Evolutionary conservation across 2,888 invertebrate genomes (phyloP), one percentile per base, ranked within the genome.

Genomic region (Zygaena filipendulae): DNA sequence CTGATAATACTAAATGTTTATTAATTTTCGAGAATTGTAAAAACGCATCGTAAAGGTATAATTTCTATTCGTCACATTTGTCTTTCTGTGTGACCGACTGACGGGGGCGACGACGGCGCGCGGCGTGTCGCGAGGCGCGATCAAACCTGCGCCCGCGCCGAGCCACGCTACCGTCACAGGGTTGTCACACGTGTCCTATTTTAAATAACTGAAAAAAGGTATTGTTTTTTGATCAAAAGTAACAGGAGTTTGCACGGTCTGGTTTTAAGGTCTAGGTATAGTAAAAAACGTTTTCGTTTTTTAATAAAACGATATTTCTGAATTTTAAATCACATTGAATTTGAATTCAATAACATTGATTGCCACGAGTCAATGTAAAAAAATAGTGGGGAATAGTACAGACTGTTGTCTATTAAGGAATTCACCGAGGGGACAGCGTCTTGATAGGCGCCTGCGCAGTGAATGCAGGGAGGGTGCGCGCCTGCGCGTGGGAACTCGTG

Each of bases 401-500:
- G n/a, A n/a, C n/a, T n/a, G n/a, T n/a, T n/a, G n/a, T n/a, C n/a
- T n/a, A n/a, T n/a, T n/a, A n/a, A n/a, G n/a, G n/a, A n/a, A n/a
- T n/a, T n/a, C n/a, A n/a, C n/a, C n/a, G n/a, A n/a, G n/a, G 45
- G 44, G 49, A 53, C 42, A 47, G 52, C 45, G 49, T 47, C 47
- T 42, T 50, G 49, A 52, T 42, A 47, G 51, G 44, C 48, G 47
- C 47, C 42, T 50, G 47, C 47, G 44, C 40, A 51, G 47, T 43
- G 46, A 26, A 19, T 31, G 39, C 24, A 39, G 42, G 37, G 39
- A 47, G 71, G 69, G 67, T 16, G 54, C 62, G 60, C 75, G 75
- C 74, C n/a, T 47, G 54, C 62, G 60, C 75, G 75, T 75, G 77
- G 66, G 75, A 75, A 79, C 60, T 61, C 59, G 61, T 60, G 62